These are phyloP conservation scores for Salvelinus fontinalis DNA, from an alignment of 2,113 vertebrate genomes.

Conservation along the genomic window DNA sequence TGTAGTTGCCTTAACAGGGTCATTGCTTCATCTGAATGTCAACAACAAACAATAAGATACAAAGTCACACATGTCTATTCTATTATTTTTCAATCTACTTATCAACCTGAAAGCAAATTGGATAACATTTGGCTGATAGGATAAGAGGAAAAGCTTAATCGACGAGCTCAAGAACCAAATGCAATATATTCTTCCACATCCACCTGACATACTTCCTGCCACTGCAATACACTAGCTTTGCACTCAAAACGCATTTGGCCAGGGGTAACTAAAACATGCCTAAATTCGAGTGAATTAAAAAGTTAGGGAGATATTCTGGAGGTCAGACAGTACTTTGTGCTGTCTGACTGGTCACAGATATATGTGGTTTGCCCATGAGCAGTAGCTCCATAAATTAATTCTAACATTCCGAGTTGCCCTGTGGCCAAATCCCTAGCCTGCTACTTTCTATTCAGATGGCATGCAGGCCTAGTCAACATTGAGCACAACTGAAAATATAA, in stretches of 20 bases:
- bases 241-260: neutral
- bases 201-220: neutral
- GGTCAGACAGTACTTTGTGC: neutral
- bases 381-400: neutral
- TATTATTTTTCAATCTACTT: constrained; percentile 21
- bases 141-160: constrained; percentile 16
- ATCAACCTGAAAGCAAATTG: constrained; percentile 23
- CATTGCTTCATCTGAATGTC: constrained; percentile 28
- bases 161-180: neutral
- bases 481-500: neutral
- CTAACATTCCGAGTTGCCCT: neutral
- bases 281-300: neutral
- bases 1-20: constrained; percentile 7
- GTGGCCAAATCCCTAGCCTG: neutral
- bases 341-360: neutral
- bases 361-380: neutral
- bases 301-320: neutral
- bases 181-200: neutral
- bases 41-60: constrained; percentile 6
- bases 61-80: constrained; percentile 6
- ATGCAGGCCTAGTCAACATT: neutral
- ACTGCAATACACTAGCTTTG: neutral
- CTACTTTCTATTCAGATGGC: neutral
- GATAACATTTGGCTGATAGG: constrained; percentile 15
- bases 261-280: neutral